Conservation (phyloP, 2,797 vertebrate species). For the Microhierax caerulescens region DNA sequence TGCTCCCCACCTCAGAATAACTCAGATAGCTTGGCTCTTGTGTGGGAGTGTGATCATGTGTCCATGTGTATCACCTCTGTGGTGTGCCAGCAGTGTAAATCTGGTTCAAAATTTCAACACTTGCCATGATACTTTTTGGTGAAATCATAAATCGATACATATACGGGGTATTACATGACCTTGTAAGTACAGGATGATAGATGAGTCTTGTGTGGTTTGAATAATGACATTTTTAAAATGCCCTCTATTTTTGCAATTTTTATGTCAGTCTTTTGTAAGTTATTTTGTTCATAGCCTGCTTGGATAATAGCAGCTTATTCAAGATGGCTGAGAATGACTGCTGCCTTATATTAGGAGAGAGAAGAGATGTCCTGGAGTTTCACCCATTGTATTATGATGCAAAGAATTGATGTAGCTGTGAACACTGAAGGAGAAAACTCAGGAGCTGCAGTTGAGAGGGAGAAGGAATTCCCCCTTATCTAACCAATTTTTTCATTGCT, state of each 20-base stretch:
- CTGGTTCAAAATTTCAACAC: neutral
- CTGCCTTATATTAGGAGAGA: neutral
- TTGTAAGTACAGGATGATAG: neutral
- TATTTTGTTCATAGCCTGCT: neutral
- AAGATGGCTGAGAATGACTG: neutral
- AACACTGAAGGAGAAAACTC: neutral
- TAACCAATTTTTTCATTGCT: neutral
- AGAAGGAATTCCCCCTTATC: neutral
- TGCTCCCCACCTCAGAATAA: neutral
- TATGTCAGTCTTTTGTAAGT: neutral
- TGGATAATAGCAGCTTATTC: neutral
- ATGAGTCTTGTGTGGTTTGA: constrained; percentile 30
- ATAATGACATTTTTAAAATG: constrained; percentile 43
- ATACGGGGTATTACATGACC: neutral
- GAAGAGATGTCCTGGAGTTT: neutral
- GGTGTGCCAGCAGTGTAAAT: neutral
- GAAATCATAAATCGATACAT: neutral
- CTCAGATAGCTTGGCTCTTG: constrained; percentile 2
- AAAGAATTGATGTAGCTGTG: neutral
- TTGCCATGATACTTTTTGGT: neutral
- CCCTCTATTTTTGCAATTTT: neutral
- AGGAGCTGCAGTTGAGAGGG: neutral
- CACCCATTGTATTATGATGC: neutral
- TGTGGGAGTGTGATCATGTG: neutral
- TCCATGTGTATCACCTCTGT: neutral